Conservation (phyloP, 2,888 invertebrate genomes). For the Limnephilus rhombicus region DNA sequence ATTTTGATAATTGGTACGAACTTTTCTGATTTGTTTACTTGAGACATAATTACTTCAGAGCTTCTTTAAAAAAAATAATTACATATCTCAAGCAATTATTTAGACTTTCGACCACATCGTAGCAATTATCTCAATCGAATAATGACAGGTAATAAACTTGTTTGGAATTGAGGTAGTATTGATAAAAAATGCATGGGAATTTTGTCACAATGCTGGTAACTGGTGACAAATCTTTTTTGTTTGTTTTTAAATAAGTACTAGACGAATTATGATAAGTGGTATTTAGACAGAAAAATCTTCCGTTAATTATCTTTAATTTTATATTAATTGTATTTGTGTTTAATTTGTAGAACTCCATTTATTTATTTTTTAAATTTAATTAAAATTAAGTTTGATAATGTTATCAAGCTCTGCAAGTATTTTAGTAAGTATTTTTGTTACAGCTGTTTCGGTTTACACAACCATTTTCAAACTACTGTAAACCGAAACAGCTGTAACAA, state of each 20-base stretch:
- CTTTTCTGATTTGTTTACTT: constrained; percentile 25
- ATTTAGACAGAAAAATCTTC: background rate
- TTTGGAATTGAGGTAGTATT: background rate
- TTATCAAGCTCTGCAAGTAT: too few relatives aligned
- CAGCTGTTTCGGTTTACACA: too few relatives aligned
- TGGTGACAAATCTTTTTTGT: constrained; percentile 17
- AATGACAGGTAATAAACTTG: constrained; percentile 25
- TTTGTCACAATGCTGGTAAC: background rate
- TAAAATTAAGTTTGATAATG: too few relatives aligned
- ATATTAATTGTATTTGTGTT: background rate
- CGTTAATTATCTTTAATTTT: background rate
- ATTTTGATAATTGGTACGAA: background rate
- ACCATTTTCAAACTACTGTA: too few relatives aligned
- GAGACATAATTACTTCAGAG: constrained; percentile 6
- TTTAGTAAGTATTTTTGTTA: too few relatives aligned
- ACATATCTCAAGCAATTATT: constrained; percentile 9
- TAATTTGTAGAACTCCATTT: background rate
- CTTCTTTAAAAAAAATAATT: constrained; percentile 42
- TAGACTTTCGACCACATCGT: constrained; percentile 5
- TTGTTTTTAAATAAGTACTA: background rate
- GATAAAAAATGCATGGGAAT: constrained; percentile 47
- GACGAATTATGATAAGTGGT: background rate
- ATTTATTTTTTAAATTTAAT: too few relatives aligned
- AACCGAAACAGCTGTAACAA: too few relatives aligned
- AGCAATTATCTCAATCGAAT: constrained; percentile 17